These are phyloP conservation scores for Sphenodon punctatus DNA, from an alignment of 2,797 vertebrate species.

Conservation along the genomic window DNA sequence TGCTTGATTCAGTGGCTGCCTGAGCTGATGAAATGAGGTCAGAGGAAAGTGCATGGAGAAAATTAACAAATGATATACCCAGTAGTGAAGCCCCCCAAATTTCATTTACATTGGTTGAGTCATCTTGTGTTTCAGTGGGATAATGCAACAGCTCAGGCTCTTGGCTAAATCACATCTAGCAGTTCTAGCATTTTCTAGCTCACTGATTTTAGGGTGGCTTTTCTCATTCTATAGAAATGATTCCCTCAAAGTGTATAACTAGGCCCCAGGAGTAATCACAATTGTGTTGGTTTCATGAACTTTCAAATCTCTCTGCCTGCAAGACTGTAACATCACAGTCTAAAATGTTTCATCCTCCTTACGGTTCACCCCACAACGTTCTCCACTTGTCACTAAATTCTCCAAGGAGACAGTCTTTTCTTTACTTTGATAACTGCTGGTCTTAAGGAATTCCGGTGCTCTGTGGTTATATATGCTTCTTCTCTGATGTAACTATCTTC, in stretches of 20 bases:
- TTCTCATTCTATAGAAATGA: background rate
- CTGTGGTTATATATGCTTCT: background rate
- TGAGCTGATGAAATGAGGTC: no score
- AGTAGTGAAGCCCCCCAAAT: background rate
- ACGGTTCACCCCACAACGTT: background rate
- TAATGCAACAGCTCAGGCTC: background rate
- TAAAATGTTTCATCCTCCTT: background rate
- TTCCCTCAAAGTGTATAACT: background rate
- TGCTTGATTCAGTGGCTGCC: no score
- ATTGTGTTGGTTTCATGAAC: background rate
- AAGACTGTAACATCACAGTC: background rate
- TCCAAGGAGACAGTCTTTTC: background rate
- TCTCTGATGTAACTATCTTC: background rate
- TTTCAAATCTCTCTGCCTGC: background rate
- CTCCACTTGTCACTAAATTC: background rate
- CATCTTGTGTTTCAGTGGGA: background rate
- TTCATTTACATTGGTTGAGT: constrained; percentile 4
- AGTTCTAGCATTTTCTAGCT: background rate
- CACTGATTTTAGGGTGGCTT: background rate
- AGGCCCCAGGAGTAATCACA: background rate
- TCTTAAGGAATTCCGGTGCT: background rate
- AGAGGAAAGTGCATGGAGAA: no score
- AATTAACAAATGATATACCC: no score
- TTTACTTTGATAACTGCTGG: background rate
- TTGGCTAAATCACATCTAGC: background rate